Base-by-base conservation (phyloP, 2,797 vertebrate genomes). In the Takifugu rubripes region DNA sequence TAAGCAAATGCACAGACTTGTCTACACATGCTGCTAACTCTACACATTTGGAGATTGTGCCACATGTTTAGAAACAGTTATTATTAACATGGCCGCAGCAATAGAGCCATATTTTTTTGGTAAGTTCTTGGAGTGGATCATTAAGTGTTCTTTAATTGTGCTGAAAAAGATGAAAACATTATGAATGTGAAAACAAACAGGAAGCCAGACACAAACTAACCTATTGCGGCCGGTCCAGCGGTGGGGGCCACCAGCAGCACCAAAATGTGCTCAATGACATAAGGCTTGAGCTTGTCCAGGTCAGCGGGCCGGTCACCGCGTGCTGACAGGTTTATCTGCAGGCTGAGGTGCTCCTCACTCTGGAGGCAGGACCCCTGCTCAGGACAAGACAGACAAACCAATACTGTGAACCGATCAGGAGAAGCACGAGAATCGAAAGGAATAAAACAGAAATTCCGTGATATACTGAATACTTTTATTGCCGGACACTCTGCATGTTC, bases 261-360 rank as follows among this genome's bases (percentile, higher is more conserved):
- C 89, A 94, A 87, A 77, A 98, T 93, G 85, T 97, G 95, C 90
- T 99, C 96, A 75, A 95, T 87, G 83, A 98, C 85, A 56, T 97
- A 96, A 55, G 94, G 94, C 81, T 95, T 94, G 81, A 93, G 93
- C 77, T 95, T 95, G 90, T 96, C 94, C 82, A 96, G 92, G 86
- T 95, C 93, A 64, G 91, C 84, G 1, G 92, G 93, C 53, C 87
- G 93, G 85, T 94, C 93, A 52, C 90, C 89, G 54, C 88, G 90
- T 49, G 93, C 90, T 5, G 89, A 93, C 87, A 99, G 92, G 88
- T 91, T 95, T 87, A 99, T 93, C 90, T 95, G 93, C 81, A 97
- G 90, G 66, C 86, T 91, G 80, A 95, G 82, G 62, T 87, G 87
- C 61, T 93, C 91, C 66, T 93, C 88, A 0, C 90, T 92, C 75